phyloP scores from a whole-genome alignment of 2,113 vertebrate genomes.

The Eubucco bourcierii region DNA sequence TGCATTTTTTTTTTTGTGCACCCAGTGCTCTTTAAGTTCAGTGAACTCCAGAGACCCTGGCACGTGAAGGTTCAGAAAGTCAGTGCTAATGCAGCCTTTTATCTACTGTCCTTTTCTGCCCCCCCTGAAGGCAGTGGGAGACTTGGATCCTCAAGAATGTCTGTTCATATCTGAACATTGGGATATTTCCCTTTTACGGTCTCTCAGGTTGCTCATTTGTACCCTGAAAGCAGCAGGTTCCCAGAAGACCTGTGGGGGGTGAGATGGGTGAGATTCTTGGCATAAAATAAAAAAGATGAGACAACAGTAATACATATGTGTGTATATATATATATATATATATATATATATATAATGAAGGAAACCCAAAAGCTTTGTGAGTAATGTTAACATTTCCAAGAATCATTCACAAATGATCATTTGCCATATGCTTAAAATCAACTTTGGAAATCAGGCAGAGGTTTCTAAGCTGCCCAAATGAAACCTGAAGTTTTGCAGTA shows the following conservation, averaged over 20 bases:
- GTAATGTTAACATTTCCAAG: neutral
- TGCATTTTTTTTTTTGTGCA: neutral
- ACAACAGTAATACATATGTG: neutral
- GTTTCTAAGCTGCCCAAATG: neutral
- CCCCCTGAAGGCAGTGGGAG: neutral
- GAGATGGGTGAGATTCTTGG: neutral
- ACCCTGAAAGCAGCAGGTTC: neutral
- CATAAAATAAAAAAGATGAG: neutral
- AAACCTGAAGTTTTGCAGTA: neutral
- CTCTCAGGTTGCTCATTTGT: neutral
- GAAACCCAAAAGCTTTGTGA: neutral
- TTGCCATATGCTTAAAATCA: neutral
- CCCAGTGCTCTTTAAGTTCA: neutral
- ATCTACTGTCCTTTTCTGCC: neutral
- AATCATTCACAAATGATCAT: neutral
- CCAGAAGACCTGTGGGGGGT: neutral
- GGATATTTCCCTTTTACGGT: neutral
- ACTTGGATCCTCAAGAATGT: neutral
- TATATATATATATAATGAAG: neutral
- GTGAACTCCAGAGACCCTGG: slow-evolving; percentile 3
- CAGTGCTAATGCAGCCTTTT: neutral
- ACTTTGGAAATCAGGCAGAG: neutral
- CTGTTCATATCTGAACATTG: neutral
- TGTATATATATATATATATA: no score
- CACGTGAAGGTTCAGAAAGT: neutral